Percentiles rank a stretch among this genome's conserved stretches.
Evolutionary conservation across 2,113 vertebrate genomes (phyloP).

Genomic region (Cheirogaleus medius): DNA sequence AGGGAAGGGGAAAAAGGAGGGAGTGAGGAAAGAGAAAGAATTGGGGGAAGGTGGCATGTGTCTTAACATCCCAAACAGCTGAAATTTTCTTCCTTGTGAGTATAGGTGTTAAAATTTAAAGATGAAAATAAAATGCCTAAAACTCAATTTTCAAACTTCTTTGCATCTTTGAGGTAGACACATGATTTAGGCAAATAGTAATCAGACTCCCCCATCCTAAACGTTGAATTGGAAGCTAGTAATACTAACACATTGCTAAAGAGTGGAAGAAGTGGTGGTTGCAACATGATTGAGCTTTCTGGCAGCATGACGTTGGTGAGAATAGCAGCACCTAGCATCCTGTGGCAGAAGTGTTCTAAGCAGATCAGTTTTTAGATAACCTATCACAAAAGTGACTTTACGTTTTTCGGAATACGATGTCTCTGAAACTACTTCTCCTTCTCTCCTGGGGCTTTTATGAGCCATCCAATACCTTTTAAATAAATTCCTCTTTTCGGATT

Average conservation of each 20-base stretch:
- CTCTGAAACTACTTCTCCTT: neutral
- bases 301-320: neutral
- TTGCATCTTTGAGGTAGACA: neutral
- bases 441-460: neutral
- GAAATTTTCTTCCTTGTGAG: neutral
- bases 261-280: neutral
- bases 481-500: neutral
- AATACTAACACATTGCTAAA: neutral
- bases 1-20: neutral
- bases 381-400: neutral
- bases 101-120: neutral
- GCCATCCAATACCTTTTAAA: neutral
- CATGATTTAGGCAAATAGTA: neutral
- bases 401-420: neutral
- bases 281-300: neutral
- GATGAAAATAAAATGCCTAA: neutral
- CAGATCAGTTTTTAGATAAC: neutral
- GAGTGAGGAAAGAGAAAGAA: neutral
- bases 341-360: neutral
- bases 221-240: neutral
- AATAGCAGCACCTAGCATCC: neutral
- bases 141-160: neutral
- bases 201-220: neutral
- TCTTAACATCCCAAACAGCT: neutral
- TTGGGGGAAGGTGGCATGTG: neutral